phyloP scores from a whole-genome alignment of 2,888 invertebrate genomes.

The Craniophora ligustri region DNA sequence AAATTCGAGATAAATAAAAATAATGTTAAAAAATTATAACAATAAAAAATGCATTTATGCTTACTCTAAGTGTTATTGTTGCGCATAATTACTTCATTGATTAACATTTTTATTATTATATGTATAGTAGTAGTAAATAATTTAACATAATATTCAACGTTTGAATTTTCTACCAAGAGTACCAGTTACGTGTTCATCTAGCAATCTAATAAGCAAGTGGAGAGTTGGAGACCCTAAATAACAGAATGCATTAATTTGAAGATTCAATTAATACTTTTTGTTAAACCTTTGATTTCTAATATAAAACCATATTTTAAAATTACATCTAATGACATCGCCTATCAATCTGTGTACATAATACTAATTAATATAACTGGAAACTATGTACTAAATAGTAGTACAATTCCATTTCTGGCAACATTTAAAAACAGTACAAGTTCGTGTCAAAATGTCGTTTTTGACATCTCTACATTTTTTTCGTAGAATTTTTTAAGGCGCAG shows the following conservation, averaged over 20 bases:
- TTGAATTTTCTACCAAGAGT: conserved; percentile 12
- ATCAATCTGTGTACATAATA: conserved; percentile 12
- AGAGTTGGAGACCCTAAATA: conserved; percentile 13
- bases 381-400: conserved; percentile 9
- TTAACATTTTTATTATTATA: neutral
- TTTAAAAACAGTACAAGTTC: conserved; percentile 18
- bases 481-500: conserved; percentile 82
- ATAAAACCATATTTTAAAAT: conserved; percentile 5
- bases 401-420: conserved; percentile 27
- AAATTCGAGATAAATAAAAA: conserved; percentile 35
- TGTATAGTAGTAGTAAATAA: too few species aligned
- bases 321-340: conserved; percentile 7
- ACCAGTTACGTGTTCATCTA: conserved; percentile 26
- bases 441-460: conserved; percentile 2
- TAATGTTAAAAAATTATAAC: conserved; percentile 17
- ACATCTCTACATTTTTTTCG: conserved; percentile 9
- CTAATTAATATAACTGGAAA: conserved; percentile 16
- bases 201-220: conserved; percentile 33
- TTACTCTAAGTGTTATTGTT: conserved; percentile 43
- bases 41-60: conserved; percentile 44
- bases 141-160: conserved; percentile 2
- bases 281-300: conserved; percentile 1
- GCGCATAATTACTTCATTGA: conserved; percentile 24
- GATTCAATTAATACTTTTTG: conserved; percentile 19
- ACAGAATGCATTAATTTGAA: conserved; percentile 18